phyloP scores from a whole-genome alignment of 2,797 vertebrate species.

The Siniperca obscura region DNA sequence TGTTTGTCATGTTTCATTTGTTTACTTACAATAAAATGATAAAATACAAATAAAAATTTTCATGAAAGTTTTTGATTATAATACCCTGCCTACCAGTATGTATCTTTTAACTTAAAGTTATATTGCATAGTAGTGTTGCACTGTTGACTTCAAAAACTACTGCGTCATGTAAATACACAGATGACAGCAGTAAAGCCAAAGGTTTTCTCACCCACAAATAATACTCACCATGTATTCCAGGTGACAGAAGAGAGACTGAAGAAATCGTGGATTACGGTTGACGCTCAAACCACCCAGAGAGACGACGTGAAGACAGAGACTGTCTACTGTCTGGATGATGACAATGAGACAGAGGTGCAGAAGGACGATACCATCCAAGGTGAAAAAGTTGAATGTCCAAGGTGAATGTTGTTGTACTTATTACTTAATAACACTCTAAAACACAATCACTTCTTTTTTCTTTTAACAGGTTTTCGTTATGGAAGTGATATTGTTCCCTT shows the following conservation, averaged over 20 bases:
- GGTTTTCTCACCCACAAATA: not conserved
- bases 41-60: not conserved
- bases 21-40: not conserved
- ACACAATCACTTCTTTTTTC: not conserved
- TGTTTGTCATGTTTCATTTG: not conserved
- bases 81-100: not conserved
- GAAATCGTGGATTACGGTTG: conserved; percentile 90
- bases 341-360: conserved; percentile 94
- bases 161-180: not conserved
- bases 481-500: conserved; percentile 98
- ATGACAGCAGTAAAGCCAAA: not conserved
- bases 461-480: conserved; percentile 90
- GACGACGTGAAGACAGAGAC: conserved; percentile 92
- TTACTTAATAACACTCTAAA: not conserved
- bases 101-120: not conserved
- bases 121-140: not conserved
- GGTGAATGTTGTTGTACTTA: not conserved
- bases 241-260: conserved; percentile 90
- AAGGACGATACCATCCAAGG: conserved; percentile 95
- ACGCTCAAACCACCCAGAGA: conserved; percentile 88
- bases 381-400: conserved; percentile 51
- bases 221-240: conserved; percentile 74
- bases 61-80: not conserved
- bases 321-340: conserved; percentile 93
- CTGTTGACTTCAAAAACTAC: not conserved